A percentile compares a stretch with the other conserved stretches of the same genome.
Evolutionary conservation across 1,140 invertebrate species (phyloP).

Genomic region (Lineus longissimus): DNA sequence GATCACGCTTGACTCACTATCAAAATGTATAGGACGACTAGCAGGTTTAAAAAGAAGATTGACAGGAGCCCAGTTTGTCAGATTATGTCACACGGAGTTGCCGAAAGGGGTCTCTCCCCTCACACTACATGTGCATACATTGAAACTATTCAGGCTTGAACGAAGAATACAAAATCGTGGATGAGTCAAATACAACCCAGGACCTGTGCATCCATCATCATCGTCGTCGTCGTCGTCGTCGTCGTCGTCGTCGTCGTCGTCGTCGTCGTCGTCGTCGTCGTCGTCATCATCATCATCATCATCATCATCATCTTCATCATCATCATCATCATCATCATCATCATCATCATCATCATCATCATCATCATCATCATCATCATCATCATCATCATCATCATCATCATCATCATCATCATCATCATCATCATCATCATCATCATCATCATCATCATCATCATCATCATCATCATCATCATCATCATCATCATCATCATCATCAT

Average conservation of each 20-base stretch:
- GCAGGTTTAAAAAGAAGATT: too few species aligned
- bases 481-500: not conserved
- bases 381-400: not conserved
- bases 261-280: not conserved
- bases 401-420: not conserved
- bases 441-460: not conserved
- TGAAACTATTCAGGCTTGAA: too few species aligned
- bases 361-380: not conserved
- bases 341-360: not conserved
- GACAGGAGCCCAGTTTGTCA: too few species aligned
- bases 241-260: not conserved
- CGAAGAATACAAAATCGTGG: too few species aligned
- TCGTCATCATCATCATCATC: not conserved
- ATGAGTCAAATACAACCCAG: too few species aligned
- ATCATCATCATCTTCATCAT: not conserved
- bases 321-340: not conserved
- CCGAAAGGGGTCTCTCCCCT: too few species aligned
- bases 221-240: constrained; percentile 1
- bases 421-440: not conserved
- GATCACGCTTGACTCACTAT: too few species aligned
- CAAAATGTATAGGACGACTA: too few species aligned
- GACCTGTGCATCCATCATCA: not conserved
- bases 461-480: not conserved
- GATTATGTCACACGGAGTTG: too few species aligned
- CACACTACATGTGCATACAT: too few species aligned